phyloP scores from a whole-genome alignment of 2,797 vertebrate genomes.

The Tympanoctomys barrerae region DNA sequence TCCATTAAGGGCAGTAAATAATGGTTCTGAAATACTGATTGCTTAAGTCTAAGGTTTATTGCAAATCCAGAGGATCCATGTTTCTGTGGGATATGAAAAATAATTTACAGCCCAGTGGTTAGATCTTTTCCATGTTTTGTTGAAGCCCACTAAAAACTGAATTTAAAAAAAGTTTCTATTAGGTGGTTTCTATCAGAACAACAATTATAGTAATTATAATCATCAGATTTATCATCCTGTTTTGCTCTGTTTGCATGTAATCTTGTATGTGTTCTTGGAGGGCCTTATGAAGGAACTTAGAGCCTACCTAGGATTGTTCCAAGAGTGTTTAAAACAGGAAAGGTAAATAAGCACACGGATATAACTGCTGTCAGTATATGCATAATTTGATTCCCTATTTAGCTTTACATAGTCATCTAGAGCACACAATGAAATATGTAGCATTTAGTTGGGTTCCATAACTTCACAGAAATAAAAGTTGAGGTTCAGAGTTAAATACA shows the following conservation, averaged over 20 bases:
- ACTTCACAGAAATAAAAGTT: background rate
- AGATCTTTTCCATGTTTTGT: background rate
- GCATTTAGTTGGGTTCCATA: background rate
- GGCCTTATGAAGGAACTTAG: constrained; percentile 21
- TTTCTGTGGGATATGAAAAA: constrained; percentile 60
- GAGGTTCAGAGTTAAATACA: background rate
- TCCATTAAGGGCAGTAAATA: constrained; percentile 63
- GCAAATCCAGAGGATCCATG: constrained; percentile 11
- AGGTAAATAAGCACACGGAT: background rate
- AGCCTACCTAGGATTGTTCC: background rate
- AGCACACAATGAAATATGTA: background rate
- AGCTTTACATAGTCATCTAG: background rate
- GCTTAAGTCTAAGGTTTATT: constrained; percentile 73
- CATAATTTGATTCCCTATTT: background rate
- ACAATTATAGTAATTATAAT: background rate
- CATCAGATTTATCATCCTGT: background rate
- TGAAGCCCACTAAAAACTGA: background rate
- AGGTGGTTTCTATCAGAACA: background rate
- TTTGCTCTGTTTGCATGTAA: background rate
- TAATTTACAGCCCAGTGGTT: background rate
- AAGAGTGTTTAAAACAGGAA: background rate
- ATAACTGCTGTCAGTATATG: constrained; percentile 16
- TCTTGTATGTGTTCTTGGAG: constrained; percentile 25
- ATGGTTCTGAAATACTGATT: constrained; percentile 64
- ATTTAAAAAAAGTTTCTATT: background rate